A percentile compares a stretch with the other conserved stretches of the same genome.
Evolutionary conservation across 2,888 invertebrate species (phyloP).

Genomic region (Margaritifera margaritifera): DNA sequence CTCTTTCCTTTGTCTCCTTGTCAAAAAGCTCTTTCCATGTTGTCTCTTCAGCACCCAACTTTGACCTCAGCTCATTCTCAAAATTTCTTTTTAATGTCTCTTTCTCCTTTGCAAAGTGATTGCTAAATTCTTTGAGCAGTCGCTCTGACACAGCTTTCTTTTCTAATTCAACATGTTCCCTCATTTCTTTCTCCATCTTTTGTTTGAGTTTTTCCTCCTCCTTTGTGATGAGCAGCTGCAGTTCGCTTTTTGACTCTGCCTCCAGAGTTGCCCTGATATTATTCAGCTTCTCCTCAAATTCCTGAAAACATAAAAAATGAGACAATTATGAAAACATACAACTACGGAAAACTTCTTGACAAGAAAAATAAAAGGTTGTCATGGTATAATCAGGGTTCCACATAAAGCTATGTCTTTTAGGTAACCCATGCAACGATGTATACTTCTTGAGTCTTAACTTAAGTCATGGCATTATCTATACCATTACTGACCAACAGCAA

Average conservation of each 20-base stretch:
- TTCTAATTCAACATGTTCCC: conserved; percentile 23
- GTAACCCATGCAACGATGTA: no score
- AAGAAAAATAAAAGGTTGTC: no score
- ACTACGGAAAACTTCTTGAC: no score
- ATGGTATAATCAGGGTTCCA: no score
- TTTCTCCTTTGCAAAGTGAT: conserved; percentile 2
- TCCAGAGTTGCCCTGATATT: conserved; percentile 18
- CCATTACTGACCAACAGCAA: no score
- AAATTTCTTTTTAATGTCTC: conserved; percentile 15
- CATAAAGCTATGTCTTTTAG: no score
- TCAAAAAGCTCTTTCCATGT: conserved; percentile 33
- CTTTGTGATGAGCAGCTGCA: conserved; percentile 11
- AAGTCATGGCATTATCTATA: no score
- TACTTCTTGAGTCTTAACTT: no score
- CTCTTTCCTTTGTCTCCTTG: conserved; percentile 33
- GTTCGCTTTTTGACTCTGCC: conserved; percentile 25
- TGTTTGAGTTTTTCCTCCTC: conserved; percentile 20
- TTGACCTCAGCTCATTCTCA: conserved; percentile 30
- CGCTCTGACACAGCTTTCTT: conserved; percentile 16
- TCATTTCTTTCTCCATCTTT: conserved; percentile 23
- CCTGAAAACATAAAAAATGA: no score
- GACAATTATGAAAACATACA: no score
- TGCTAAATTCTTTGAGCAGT: conserved; percentile 1
- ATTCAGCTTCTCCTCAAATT: conserved; percentile 20
- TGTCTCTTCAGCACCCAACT: conserved; percentile 32